Evolutionary conservation across 2,888 invertebrate species (phyloP).

Genomic region (Rhagium mordax): DNA sequence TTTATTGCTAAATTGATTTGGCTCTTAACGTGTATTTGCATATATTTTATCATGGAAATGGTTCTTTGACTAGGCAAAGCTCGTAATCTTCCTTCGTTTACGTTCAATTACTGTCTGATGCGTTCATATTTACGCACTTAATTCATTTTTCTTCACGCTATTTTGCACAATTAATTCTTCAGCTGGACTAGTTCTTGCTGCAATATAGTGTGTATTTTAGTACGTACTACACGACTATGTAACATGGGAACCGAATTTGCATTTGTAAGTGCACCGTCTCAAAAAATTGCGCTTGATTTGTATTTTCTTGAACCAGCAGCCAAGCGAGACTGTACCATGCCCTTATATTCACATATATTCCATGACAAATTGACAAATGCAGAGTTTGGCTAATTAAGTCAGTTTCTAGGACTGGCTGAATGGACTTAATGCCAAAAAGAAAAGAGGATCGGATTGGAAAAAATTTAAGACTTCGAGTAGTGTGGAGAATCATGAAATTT

Average conservation of each 20-base stretch:
- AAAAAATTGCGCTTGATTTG: too few species aligned
- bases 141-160: conserved; percentile 53
- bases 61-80: conserved; percentile 3
- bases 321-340: too few species aligned
- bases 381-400: too few species aligned
- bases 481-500: too few species aligned
- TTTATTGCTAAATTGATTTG: conserved; percentile 47
- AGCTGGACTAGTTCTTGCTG: conserved; percentile 23
- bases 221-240: conserved; percentile 32
- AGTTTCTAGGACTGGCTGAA: too few species aligned
- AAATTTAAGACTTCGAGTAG: too few species aligned
- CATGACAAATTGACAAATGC: too few species aligned
- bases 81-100: conserved; percentile 38
- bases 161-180: conserved; percentile 52
- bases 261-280: too few species aligned
- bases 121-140: conserved; percentile 44
- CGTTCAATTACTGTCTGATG: conserved; percentile 50
- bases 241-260: conserved; percentile 35
- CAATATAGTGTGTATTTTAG: conserved; percentile 43
- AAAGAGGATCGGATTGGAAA: too few species aligned
- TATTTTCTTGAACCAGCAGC: too few species aligned
- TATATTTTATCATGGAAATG: conserved; percentile 40
- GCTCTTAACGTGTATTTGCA: conserved; percentile 39
- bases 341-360: too few species aligned
- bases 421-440: too few species aligned